phyloP scores from a whole-genome alignment of 2,113 vertebrate genomes.

The Pluvianellus socialis region DNA sequence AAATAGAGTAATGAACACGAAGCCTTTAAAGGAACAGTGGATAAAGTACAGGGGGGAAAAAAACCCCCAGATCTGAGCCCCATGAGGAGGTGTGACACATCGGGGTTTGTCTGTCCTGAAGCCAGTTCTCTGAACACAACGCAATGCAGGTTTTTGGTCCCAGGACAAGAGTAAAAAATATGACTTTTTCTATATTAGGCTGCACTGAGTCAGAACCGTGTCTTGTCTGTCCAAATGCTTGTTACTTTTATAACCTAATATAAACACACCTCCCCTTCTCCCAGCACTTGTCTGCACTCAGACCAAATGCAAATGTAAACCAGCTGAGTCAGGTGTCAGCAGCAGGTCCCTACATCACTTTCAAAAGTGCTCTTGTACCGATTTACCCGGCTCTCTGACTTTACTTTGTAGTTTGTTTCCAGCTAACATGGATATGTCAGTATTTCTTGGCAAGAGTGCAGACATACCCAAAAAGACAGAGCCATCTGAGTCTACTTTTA shows the following conservation, averaged over 20 bases:
- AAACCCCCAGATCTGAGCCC: not conserved
- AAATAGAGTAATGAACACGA: not conserved
- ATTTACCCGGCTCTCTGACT: not conserved
- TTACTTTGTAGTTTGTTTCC: not conserved
- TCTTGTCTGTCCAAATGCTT: not conserved
- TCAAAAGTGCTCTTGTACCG: not conserved
- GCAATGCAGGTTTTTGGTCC: not conserved
- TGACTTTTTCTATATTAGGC: not conserved
- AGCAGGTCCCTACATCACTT: not conserved
- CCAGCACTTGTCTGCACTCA: not conserved
- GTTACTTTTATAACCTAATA: not conserved
- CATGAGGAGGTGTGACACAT: not conserved
- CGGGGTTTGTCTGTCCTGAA: not conserved
- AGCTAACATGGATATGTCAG: not conserved
- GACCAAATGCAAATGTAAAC: not conserved
- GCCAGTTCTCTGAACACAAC: not conserved
- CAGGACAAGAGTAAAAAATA: not conserved
- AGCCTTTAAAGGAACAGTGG: not conserved
- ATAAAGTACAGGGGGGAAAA: not conserved
- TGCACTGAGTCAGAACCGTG: not conserved
- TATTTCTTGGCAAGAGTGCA: not conserved
- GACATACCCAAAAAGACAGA: not conserved
- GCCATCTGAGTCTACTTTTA: not conserved
- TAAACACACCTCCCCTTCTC: not conserved
- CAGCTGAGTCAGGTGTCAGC: not conserved